Base-by-base conservation (phyloP, 1,140 invertebrate species). In the Paralvinella palmiformis region DNA sequence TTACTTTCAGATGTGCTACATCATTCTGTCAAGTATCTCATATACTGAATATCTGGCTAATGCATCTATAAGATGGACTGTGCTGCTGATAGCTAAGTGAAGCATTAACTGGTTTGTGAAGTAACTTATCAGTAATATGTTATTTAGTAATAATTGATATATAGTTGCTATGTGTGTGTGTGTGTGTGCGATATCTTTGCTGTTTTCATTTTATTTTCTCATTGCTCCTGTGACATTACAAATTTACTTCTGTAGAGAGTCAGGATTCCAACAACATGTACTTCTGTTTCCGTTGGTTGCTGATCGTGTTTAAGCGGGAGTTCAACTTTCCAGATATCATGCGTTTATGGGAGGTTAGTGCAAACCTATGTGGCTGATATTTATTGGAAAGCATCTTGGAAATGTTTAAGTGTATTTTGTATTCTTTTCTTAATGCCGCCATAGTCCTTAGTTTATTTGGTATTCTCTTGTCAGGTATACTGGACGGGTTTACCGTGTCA, bases 231-330 rank as follows among this genome's bases (percentile, higher is more conserved):
- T 57, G 22, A 10, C 15, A n/a, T 32, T 57, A 3, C 48, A 20
- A 68, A 15, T 67, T 65, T 41, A 64, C 27, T 62, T 50, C 77
- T 76, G 59, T 94, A 73, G 88, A 91, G 66, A 86, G 85, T 29
- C 90, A 97, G 72, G 94, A 98, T 66, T 96, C 95, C 2, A 90
- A 89, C 3, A 98, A 98, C 77, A 94, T 99, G 89, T 98, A 95
- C 77, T 99, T 99, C 80, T 98, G 94, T 80, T 99, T 99, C 81
- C 88, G 96, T 20, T 88, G 86, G 86, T 78, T 87, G 48, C 73
- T 87, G 4, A 85, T 88, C 27, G 73, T 81, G 32, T 87, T 87
- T 71, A 88, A 88, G 70, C 72, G 86, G 65, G 86, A 87, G 72
- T 86, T 87, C 61, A 81, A 73, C n/a, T 85, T 85, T 66, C 71